These are phyloP conservation scores for Bubalus kerabau DNA, from an alignment of 2,113 vertebrate genomes.

Conservation along the genomic window DNA sequence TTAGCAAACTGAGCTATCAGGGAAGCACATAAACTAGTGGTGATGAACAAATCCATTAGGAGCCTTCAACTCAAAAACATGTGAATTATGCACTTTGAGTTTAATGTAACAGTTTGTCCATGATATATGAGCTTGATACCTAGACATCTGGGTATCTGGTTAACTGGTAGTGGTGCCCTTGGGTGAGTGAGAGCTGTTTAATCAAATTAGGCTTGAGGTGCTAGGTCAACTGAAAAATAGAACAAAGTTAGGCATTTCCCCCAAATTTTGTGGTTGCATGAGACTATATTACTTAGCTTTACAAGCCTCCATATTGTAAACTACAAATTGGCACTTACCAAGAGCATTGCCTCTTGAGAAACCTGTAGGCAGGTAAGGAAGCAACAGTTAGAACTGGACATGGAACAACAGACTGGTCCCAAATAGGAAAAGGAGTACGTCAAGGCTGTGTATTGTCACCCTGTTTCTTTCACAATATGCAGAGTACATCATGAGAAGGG, in stretches of 20 bases:
- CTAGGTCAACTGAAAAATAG: not conserved
- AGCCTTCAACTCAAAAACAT: not conserved
- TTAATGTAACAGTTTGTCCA: not conserved
- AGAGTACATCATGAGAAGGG: too few relatives aligned
- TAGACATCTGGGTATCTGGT: not conserved
- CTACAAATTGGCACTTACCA: not conserved
- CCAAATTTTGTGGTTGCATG: not conserved
- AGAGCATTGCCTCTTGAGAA: not conserved
- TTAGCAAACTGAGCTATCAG: not conserved
- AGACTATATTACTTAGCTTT: not conserved
- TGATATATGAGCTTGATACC: not conserved
- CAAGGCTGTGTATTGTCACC: too few relatives aligned
- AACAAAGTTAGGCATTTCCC: not conserved
- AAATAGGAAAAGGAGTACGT: too few relatives aligned
- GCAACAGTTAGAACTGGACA: too few relatives aligned
- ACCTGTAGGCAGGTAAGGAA: too few relatives aligned
- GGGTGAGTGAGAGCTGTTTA: fast-evolving
- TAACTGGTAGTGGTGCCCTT: not conserved
- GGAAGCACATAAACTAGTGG: not conserved
- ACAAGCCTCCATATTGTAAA: not conserved
- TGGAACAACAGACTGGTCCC: too few relatives aligned
- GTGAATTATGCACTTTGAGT: not conserved
- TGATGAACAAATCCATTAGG: not conserved
- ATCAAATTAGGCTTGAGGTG: not conserved
- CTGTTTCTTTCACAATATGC: too few relatives aligned